Base-by-base conservation (phyloP, 2,113 vertebrate species). In the Hippocampus mohnikei region DNA sequence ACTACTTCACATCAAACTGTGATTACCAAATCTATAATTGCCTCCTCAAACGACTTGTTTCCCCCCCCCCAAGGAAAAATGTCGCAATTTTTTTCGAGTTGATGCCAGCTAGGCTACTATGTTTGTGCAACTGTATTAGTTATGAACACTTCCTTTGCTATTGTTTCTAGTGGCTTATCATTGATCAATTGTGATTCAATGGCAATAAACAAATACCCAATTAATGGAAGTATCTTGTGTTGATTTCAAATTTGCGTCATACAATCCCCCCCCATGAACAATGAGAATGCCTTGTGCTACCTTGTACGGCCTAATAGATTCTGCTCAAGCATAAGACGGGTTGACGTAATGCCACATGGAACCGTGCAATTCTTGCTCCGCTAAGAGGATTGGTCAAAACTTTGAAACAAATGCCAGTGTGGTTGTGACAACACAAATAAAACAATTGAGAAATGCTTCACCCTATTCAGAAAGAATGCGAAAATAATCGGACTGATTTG, bases 311-410 rank as follows among this genome's bases (percentile, higher is more conserved):
- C 33, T 8, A 11, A 29, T 21, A 21, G 44, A 33, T 64, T 59
- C 68, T 59, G 16, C 73, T 66, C 63, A 76, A 44, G 74, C 80
- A 82, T 81, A 77, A 63, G 74, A 73, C 40, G 66, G 68, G 27
- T 70, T 81, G 77, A 89, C 69, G 67, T 82, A 77, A 84, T 41
- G 67, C 59, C 75, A 77, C 80, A 79, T 73, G 75, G 63, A 29
- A 69, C 80, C 70, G 64, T 85, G 83, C 80, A 81, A 77, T 80
- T 83, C 73, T 77, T 69, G 55, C 77, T 85, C 76, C 76, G 71
- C 83, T 92, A 91, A 92, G 91, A 88, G 88, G 89, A 92, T 91
- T 90, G 78, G 53, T 73, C 63, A 68, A 58, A 77, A 77, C 66
- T 80, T 78, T 76, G 46, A 89, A 84, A 85, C 80, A 72, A 71